A percentile compares a stretch with the other conserved stretches of the same genome.
Conservation (phyloP, 2,888 invertebrate species). For the Adela reaumurella region DNA sequence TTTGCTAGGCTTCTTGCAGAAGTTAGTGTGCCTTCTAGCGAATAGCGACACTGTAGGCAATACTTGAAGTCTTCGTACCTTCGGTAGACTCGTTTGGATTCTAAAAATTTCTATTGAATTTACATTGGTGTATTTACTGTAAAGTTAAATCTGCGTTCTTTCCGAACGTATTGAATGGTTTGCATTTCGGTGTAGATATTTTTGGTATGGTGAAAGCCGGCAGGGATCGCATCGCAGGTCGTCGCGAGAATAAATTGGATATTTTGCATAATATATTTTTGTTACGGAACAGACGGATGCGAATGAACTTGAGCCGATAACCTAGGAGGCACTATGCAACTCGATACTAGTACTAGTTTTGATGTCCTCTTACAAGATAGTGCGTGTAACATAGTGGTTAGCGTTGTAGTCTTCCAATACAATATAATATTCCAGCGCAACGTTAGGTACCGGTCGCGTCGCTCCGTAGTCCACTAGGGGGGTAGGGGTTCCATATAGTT, state of each 20-base stretch:
- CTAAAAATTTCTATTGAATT: neutral
- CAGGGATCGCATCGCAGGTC: neutral
- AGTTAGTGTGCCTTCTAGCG: constrained; percentile 57
- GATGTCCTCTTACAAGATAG: neutral
- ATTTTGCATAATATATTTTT: neutral
- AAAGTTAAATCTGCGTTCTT: neutral
- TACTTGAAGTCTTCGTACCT: neutral
- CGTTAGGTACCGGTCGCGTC: neutral
- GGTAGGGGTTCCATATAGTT: constrained; percentile 46
- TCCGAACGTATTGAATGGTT: neutral
- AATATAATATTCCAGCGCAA: neutral
- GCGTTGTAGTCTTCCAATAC: constrained; percentile 55
- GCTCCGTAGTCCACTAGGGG: neutral
- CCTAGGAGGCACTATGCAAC: neutral
- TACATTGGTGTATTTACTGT: neutral
- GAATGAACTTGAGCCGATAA: neutral
- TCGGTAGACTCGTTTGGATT: neutral
- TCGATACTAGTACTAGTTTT: neutral
- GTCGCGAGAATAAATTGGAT: neutral
- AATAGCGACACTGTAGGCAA: constrained; percentile 47
- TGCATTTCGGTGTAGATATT: neutral
- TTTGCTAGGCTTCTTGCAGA: constrained; percentile 54
- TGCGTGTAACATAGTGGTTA: constrained; percentile 17
- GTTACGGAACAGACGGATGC: neutral
- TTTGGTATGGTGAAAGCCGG: too few relatives aligned